These are phyloP conservation scores for Lytechinus variegatus DNA, from an alignment of 35 echinoderm and acorn worm species.

Conservation along the genomic window DNA sequence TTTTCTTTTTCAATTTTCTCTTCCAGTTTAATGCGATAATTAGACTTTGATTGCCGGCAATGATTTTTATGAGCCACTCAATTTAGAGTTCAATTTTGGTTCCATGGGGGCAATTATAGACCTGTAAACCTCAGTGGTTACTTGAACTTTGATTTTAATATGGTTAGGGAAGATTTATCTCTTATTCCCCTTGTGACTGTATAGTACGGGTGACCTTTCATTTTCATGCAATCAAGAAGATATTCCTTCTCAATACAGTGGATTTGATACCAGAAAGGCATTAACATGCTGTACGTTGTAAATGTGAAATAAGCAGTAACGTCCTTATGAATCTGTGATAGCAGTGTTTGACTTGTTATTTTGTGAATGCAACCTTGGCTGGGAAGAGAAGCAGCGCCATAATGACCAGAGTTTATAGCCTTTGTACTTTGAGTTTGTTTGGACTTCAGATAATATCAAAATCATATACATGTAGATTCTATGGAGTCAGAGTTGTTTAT, in stretches of 20 bases:
- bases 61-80: slow-evolving; percentile 1
- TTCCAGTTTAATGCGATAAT: background rate
- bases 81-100: background rate
- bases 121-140: background rate
- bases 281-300: too few relatives aligned
- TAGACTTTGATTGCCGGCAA: slow-evolving; percentile 2
- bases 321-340: too few relatives aligned
- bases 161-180: background rate
- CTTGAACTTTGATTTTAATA: background rate
- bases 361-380: background rate
- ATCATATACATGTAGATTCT: too few relatives aligned
- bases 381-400: too few relatives aligned
- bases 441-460: background rate
- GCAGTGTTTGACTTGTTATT: background rate
- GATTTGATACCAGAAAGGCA: too few relatives aligned
- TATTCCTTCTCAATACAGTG: background rate
- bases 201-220: background rate
- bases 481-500: too few relatives aligned
- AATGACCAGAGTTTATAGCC: background rate
- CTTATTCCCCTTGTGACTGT: background rate
- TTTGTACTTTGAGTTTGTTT: background rate
- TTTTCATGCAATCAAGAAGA: too few relatives aligned
- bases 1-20: background rate
- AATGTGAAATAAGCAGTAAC: too few relatives aligned
- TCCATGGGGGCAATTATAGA: background rate